These are phyloP conservation scores for Tamias sibiricus DNA, from an alignment of 2,113 vertebrate genomes.

Conservation along the genomic window DNA sequence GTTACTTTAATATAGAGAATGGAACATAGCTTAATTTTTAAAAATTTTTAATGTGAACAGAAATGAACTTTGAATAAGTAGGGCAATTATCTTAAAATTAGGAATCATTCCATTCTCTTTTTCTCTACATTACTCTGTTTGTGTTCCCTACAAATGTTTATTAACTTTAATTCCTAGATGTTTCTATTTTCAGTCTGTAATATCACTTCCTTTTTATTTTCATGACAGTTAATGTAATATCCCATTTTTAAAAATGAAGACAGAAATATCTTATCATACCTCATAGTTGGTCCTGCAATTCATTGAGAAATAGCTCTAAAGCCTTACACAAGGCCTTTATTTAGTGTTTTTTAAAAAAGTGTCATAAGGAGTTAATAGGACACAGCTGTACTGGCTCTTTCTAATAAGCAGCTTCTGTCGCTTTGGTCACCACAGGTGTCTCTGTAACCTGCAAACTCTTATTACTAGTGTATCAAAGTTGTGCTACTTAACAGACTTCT, in stretches of 20 bases:
- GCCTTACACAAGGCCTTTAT: slow-evolving; percentile 88
- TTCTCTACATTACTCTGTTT: not conserved
- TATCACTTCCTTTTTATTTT: slow-evolving; percentile 61
- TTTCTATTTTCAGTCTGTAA: slow-evolving; percentile 63
- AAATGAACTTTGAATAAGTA: slow-evolving; percentile 62
- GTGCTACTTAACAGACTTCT: slow-evolving; percentile 93
- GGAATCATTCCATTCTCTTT: slow-evolving; percentile 40
- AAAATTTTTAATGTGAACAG: slow-evolving; percentile 38
- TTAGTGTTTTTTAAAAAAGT: slow-evolving; percentile 88
- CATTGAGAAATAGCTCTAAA: slow-evolving; percentile 84
- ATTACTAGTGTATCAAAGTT: slow-evolving; percentile 94
- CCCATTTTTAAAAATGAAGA: slow-evolving; percentile 72
- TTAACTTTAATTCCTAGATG: slow-evolving; percentile 58
- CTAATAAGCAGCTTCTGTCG: slow-evolving; percentile 89
- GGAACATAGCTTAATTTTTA: slow-evolving; percentile 25
- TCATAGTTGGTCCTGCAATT: slow-evolving; percentile 76
- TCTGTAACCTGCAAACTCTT: slow-evolving; percentile 91
- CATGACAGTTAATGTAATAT: slow-evolving; percentile 25
- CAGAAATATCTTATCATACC: slow-evolving; percentile 81
- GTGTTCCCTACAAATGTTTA: slow-evolving; percentile 44
- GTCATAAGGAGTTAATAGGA: slow-evolving; percentile 91
- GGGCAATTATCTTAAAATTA: slow-evolving; percentile 55
- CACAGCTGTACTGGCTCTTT: slow-evolving; percentile 90
- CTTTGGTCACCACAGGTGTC: slow-evolving; percentile 93
- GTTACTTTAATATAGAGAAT: slow-evolving; percentile 57